A percentile compares a stretch with the other conserved stretches of the same genome.
These are phyloP conservation scores for Drosophila sulfurigaster DNA, from an alignment of 1,140 invertebrate species.

Conservation along the genomic window DNA sequence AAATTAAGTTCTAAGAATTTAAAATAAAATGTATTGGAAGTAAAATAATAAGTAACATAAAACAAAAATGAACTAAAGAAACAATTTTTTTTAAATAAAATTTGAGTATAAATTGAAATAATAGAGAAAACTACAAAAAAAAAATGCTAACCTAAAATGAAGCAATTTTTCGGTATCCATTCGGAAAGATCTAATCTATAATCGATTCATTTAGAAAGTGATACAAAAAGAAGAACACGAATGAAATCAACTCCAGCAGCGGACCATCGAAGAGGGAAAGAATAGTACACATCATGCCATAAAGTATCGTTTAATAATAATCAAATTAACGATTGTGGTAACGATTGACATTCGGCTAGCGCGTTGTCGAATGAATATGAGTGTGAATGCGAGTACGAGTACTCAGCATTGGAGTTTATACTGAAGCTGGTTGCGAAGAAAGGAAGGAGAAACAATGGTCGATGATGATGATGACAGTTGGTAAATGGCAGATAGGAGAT, in stretches of 20 bases:
- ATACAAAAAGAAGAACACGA: too few species aligned
- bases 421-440: background rate
- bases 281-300: conserved; percentile 68
- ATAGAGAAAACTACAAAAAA: too few species aligned
- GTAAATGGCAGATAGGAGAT: conserved; percentile 5
- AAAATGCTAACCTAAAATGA: background rate
- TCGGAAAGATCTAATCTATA: background rate
- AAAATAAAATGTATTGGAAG: too few species aligned
- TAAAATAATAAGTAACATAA: too few species aligned
- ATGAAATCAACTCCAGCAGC: conserved; percentile 4
- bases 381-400: background rate
- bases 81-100: too few species aligned
- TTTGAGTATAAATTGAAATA: too few species aligned
- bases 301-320: conserved; percentile 80
- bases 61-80: too few species aligned
- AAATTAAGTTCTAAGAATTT: too few species aligned
- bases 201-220: background rate
- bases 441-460: conserved; percentile 9
- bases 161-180: too few species aligned
- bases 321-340: conserved; percentile 73
- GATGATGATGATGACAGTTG: conserved; percentile 19
- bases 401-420: background rate
- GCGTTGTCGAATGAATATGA: background rate
- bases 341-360: conserved; percentile 47
- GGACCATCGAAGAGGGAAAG: conserved; percentile 24